A percentile compares a stretch with the other conserved stretches of the same genome.
Evolutionary conservation across 2,797 vertebrate species (phyloP).

Genomic region (Dendrocincla tyrannina): DNA sequence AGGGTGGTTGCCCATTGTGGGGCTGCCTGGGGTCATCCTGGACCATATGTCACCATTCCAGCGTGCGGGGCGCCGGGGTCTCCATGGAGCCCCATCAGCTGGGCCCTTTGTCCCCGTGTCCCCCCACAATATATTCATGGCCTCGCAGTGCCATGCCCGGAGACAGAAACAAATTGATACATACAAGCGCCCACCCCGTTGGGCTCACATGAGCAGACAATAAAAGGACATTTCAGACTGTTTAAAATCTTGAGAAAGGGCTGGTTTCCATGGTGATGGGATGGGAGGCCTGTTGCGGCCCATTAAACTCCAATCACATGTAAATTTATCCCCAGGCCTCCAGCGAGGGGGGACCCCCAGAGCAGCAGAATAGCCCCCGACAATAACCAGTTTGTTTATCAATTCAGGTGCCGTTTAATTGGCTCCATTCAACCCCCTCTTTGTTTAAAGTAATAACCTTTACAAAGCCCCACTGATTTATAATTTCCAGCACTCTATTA

Average conservation of each 20-base stretch:
- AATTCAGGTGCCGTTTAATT: constrained; percentile 93
- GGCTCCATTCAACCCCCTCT: constrained; percentile 82
- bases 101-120: constrained; percentile 81
- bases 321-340: constrained; percentile 83
- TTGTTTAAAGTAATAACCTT: constrained; percentile 88
- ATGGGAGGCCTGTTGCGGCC: constrained; percentile 82
- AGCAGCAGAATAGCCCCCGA: constrained; percentile 72
- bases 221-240: constrained; percentile 88
- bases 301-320: constrained; percentile 95
- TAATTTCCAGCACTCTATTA: constrained; percentile 84
- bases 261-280: constrained; percentile 83
- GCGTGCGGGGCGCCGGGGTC: constrained; percentile 81
- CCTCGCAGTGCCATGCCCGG: constrained; percentile 75
- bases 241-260: constrained; percentile 93
- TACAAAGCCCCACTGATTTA: constrained; percentile 88
- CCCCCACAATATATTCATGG: constrained; percentile 93
- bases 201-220: constrained; percentile 87
- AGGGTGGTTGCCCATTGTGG: constrained; percentile 81
- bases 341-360: constrained; percentile 59
- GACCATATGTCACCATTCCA: constrained; percentile 96
- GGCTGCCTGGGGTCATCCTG: constrained; percentile 80
- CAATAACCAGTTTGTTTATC: constrained; percentile 95
- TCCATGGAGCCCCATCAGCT: constrained; percentile 91
- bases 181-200: constrained; percentile 84
- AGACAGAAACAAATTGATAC: constrained; percentile 98